Percentiles rank a stretch among this genome's conserved stretches.
Conservation (phyloP, 2,797 vertebrate species). For the Scolopax bukidnonensis region DNA sequence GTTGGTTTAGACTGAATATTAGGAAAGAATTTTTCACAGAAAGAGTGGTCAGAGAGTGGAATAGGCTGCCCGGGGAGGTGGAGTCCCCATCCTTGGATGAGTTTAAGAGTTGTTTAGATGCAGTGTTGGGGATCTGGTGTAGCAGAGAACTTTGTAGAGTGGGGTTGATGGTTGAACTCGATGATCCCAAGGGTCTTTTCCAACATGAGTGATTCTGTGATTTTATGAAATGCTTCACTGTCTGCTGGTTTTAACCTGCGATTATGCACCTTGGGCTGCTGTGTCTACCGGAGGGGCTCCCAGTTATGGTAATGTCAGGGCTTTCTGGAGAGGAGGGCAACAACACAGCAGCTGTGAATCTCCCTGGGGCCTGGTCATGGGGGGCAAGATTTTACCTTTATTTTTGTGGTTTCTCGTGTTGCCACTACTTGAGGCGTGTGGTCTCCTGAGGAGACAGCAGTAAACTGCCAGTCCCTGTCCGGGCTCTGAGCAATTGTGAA, state of each 20-base stretch:
- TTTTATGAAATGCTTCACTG: neutral
- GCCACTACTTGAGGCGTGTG: neutral
- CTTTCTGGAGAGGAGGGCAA: neutral
- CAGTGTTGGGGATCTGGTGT: too few species aligned
- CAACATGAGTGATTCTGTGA: too few species aligned
- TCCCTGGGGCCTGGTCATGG: neutral
- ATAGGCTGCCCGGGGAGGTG: too few species aligned
- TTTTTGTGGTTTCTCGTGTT: neutral
- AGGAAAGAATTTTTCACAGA: too few species aligned
- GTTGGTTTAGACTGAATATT: too few species aligned
- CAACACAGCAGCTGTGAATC: neutral
- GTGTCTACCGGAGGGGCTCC: neutral
- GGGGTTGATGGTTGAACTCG: too few species aligned
- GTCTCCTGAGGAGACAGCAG: neutral
- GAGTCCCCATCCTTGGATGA: too few species aligned
- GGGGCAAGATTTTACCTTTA: neutral
- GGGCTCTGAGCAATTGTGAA: neutral
- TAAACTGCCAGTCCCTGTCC: rapidly evolving
- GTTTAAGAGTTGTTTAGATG: too few species aligned
- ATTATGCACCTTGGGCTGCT: neutral
- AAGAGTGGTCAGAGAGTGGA: too few species aligned
- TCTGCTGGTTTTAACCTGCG: neutral
- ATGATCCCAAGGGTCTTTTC: too few species aligned
- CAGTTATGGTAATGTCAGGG: too few species aligned
- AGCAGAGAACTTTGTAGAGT: too few species aligned